A percentile compares a stretch with the other conserved stretches of the same genome.
Evolutionary conservation across 2,113 vertebrate species (phyloP).

Genomic region (Nothobranchius kuhntae): DNA sequence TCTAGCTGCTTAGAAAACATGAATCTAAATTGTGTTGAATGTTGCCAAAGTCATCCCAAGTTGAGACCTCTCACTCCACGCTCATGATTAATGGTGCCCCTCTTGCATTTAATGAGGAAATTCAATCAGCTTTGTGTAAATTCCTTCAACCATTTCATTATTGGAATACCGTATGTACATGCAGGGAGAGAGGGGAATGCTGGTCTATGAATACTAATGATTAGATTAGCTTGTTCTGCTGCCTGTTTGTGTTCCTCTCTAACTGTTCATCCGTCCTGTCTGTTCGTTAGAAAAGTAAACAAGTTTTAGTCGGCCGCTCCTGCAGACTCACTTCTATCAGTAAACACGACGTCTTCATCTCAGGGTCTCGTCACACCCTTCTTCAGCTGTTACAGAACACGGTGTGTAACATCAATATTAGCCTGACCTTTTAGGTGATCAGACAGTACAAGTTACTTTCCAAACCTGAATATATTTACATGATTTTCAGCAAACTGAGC

Average conservation of each 20-base stretch:
- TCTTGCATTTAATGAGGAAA: conserved; percentile 53
- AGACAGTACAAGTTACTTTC: conserved; percentile 18
- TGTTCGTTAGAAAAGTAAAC: conserved; percentile 40
- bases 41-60: neutral
- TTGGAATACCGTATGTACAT: conserved; percentile 32
- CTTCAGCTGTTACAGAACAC: conserved; percentile 39
- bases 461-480: conserved; percentile 14
- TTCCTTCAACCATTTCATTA: conserved; percentile 57
- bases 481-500: neutral
- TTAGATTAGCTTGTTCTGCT: conserved; percentile 39
- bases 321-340: conserved; percentile 45
- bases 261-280: conserved; percentile 14
- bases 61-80: conserved; percentile 4
- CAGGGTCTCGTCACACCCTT: conserved; percentile 40
- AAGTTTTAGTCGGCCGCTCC: conserved; percentile 41
- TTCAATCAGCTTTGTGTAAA: conserved; percentile 64
- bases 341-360: conserved; percentile 51
- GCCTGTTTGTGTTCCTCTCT: conserved; percentile 1
- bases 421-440: conserved; percentile 34
- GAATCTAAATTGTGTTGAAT: neutral
- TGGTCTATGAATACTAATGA: conserved; percentile 54
- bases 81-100: conserved; percentile 45
- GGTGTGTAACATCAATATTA: conserved; percentile 38
- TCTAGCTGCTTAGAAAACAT: neutral
- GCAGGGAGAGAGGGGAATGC: conserved; percentile 8